These are phyloP conservation scores for Tetrax tetrax DNA, from an alignment of 2,113 vertebrate genomes.

Conservation along the genomic window DNA sequence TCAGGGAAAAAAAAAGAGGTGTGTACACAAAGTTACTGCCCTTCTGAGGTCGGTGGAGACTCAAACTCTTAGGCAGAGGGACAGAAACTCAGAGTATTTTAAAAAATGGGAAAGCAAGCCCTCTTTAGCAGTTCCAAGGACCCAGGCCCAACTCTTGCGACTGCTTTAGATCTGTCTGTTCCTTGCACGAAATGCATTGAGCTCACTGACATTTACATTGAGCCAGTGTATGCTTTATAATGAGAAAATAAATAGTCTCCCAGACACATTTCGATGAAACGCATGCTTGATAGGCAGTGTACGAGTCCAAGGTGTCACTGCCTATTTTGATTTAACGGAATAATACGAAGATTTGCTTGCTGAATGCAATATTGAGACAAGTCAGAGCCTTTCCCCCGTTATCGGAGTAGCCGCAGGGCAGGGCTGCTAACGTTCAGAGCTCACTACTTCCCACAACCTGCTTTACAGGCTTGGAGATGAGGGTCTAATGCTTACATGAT, in stretches of 20 bases:
- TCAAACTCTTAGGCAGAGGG: neutral
- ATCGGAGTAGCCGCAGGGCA: neutral
- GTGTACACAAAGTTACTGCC: neutral
- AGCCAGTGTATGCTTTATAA: neutral
- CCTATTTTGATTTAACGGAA: neutral
- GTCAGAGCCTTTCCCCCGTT: neutral
- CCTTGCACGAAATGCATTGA: neutral
- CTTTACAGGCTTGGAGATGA: neutral
- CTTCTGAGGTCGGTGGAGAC: accelerated
- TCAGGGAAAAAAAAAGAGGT: neutral
- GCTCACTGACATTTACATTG: neutral
- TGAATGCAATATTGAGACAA: neutral
- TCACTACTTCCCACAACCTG: neutral
- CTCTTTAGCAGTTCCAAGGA: neutral
- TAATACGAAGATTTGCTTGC: neutral
- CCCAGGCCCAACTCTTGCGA: neutral
- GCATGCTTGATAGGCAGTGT: neutral
- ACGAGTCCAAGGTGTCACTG: neutral
- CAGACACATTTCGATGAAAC: neutral
- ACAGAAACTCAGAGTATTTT: neutral
- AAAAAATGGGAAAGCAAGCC: neutral
- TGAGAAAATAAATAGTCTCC: neutral
- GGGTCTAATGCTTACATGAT: neutral
- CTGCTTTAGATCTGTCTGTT: neutral
- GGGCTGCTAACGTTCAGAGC: neutral